Evolutionary conservation across 1,140 invertebrate species (phyloP).

Genomic region (Mylabris phalerata): DNA sequence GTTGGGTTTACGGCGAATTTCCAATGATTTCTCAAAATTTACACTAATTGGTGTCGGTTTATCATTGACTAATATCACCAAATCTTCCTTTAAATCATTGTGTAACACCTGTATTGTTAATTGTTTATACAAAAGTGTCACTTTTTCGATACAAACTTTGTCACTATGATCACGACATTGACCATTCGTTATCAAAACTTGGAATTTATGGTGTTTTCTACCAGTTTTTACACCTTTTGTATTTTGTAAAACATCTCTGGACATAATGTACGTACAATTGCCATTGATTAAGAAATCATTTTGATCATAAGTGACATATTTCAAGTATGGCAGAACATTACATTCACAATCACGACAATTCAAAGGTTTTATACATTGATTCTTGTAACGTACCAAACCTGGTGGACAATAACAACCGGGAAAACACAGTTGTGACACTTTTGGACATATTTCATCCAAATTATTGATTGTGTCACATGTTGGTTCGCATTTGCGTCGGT

Average conservation of each 20-base stretch:
- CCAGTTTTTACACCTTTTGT: conserved; percentile 9
- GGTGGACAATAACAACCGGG: conserved; percentile 79
- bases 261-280: conserved; percentile 73
- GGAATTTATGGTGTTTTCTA: conserved; percentile 52
- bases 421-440: conserved; percentile 59
- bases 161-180: conserved; percentile 45
- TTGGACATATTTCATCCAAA: conserved; percentile 50
- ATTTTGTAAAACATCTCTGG: conserved; percentile 48
- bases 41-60: conserved; percentile 23
- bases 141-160: conserved; percentile 52
- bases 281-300: conserved; percentile 63
- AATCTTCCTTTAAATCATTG: conserved; percentile 26
- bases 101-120: conserved; percentile 44
- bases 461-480: conserved; percentile 59
- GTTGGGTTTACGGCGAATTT: conserved; percentile 36
- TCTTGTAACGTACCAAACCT: conserved; percentile 61
- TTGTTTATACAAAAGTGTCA: conserved; percentile 58
- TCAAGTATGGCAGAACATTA: conserved; percentile 61
- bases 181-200: conserved; percentile 57
- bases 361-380: conserved; percentile 60
- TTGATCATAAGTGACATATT: conserved; percentile 68
- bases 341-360: conserved; percentile 75
- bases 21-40: conserved; percentile 42
- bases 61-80: conserved; percentile 40
- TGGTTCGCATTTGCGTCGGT: conserved; percentile 62